Base-by-base conservation (phyloP, 2,797 vertebrate species). In the Sphenopsis melanotis region DNA sequence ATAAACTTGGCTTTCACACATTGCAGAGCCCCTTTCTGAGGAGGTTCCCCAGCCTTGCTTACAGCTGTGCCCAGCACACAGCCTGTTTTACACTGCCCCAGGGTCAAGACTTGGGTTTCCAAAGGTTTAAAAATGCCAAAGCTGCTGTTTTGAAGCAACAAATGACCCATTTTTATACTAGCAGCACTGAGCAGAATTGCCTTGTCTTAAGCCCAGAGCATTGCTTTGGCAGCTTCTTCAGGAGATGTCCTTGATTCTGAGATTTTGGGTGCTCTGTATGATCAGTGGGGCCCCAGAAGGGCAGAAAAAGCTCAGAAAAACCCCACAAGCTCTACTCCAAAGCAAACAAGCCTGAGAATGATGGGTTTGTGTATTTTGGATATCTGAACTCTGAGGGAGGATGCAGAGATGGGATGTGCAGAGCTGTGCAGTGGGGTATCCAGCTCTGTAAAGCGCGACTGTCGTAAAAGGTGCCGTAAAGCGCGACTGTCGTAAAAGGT, bases 81-180 rank as follows among this genome's bases (percentile, higher is more conserved):
- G 61, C 77, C 3, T 12, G 19, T 15, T 53, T 15, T 20, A 20
- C 6, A 0, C 55, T 44, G 53, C 34, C 14, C 1, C 0, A 3
- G 5, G 10, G 22, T 69, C 17, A 15, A 24, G 44, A 12, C 52
- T 53, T 69, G 14, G 0, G 1, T 34, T 59, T 78, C 27, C 52
- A 39, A 6, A 65, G 12, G 5, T 49, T 77, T 60, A 16, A 52
- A 85, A 87, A 56, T 23, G 30, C 37, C 7, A 4, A 83, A 36
- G 19, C 23, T 55, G 52, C 42, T 60, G 26, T 65, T 89, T 26
- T 56, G 60, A 72, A 87, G 63, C 15, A 86, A 59, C 14, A 66
- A 34, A 39, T 66, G 9, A 30, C 17, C 18, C 0, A 0, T 21
- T 57, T 66, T 52, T 36, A 4, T 34, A 9, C 22, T 17, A 27